Conservation (phyloP, 2,797 vertebrate genomes). For the Sebastes minor region DNA sequence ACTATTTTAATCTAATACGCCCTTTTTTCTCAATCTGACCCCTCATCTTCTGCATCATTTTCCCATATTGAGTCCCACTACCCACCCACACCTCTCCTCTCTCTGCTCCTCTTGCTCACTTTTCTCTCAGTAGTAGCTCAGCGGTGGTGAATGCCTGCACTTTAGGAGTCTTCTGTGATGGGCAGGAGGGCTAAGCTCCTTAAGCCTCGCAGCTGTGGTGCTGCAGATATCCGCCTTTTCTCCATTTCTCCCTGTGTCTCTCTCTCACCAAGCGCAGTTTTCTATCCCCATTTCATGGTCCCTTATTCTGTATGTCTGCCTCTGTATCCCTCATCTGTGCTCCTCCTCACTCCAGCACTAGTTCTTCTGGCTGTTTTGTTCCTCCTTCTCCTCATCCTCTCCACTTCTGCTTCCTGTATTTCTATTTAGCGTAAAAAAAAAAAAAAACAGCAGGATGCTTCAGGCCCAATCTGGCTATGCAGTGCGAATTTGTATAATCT, state of each 20-base stretch:
- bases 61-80: not conserved
- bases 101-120: conserved; percentile 42
- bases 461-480: conserved; percentile 28
- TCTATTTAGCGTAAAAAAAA: conserved; percentile 20
- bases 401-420: conserved; percentile 31
- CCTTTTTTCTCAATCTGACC: conserved; percentile 12
- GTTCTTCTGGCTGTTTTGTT: conserved; percentile 32
- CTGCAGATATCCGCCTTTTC: conserved; percentile 72
- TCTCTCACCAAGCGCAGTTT: conserved; percentile 40
- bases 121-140: conserved; percentile 57
- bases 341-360: conserved; percentile 25
- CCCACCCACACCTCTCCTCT: conserved; percentile 33
- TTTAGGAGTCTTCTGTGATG: conserved; percentile 65
- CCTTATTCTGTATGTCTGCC: conserved; percentile 50
- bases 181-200: conserved; percentile 75
- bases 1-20: not conserved
- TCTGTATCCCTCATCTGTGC: conserved; percentile 37
- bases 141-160: conserved; percentile 59
- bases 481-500: conserved; percentile 53
- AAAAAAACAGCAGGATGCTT: conserved; percentile 42
- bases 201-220: conserved; percentile 74
- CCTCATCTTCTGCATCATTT: conserved; percentile 22
- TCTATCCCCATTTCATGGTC: conserved; percentile 64
- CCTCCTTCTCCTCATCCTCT: conserved; percentile 50
- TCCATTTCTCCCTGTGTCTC: conserved; percentile 53